Evolutionary conservation across 2,113 vertebrate genomes (phyloP).

Genomic region (Pseudorasbora parva): DNA sequence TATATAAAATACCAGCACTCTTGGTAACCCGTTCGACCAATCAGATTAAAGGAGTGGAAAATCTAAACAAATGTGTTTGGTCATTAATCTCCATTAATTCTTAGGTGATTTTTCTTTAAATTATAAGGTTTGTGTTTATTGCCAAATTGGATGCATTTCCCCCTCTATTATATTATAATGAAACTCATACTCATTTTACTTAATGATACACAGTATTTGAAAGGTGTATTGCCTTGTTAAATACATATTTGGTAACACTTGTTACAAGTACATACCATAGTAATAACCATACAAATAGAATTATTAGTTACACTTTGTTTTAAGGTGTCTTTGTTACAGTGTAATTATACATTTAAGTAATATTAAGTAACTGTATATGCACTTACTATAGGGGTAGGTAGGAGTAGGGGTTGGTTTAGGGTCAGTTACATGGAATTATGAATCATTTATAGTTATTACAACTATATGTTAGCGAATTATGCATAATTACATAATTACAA

Average conservation of each 20-base stretch:
- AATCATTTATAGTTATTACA: too few species aligned
- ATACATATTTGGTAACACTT: not conserved
- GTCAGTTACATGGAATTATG: too few species aligned
- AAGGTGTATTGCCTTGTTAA: not conserved
- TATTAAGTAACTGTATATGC: too few species aligned
- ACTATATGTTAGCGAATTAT: too few species aligned
- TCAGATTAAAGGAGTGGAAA: not conserved
- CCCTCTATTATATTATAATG: not conserved
- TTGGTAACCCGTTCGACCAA: not conserved
- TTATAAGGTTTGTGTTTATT: not conserved
- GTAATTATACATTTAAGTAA: too few species aligned
- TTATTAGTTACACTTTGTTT: too few species aligned
- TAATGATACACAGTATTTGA: not conserved
- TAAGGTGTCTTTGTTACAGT: too few species aligned
- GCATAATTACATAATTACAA: too few species aligned
- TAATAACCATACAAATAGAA: too few species aligned
- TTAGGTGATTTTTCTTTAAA: not conserved
- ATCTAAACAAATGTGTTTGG: not conserved
- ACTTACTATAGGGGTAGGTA: too few species aligned
- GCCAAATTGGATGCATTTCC: not conserved
- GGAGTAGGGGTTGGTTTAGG: too few species aligned
- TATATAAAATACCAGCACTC: constrained; percentile 4
- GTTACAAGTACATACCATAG: too few species aligned
- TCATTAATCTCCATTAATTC: not conserved
- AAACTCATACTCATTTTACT: not conserved